A percentile compares a stretch with the other conserved stretches of the same genome.
phyloP scores from a whole-genome alignment of 2,113 vertebrate genomes.

The Brevimyrus niger region DNA sequence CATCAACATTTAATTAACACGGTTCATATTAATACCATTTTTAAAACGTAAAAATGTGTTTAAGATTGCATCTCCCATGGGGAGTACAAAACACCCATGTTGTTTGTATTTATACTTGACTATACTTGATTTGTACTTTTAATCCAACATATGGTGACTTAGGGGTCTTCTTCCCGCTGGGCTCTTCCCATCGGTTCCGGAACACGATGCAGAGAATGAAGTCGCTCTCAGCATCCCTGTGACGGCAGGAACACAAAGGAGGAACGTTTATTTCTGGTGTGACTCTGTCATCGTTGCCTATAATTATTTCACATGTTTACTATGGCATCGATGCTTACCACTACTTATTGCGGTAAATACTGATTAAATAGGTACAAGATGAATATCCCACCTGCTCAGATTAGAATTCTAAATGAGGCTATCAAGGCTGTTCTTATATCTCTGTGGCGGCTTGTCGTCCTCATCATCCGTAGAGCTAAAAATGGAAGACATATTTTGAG shows the following conservation, averaged over 20 bases:
- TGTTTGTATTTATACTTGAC: background rate
- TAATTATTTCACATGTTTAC: background rate
- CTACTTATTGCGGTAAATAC: background rate
- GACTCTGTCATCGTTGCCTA: background rate
- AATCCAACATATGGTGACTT: background rate
- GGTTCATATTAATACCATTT: background rate
- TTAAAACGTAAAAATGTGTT: background rate
- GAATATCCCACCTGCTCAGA: background rate
- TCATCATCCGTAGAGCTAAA: constrained; percentile 43
- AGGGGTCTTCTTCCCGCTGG: background rate
- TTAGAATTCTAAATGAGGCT: constrained; percentile 50
- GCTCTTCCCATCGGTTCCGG: background rate
- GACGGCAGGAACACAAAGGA: background rate
- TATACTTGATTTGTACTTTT: background rate
- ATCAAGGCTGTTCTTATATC: constrained; percentile 56
- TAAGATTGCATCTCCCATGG: background rate
- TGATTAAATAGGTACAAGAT: background rate
- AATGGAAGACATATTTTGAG: constrained; percentile 2
- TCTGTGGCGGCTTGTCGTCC: constrained; percentile 39
- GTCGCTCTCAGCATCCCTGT: background rate
- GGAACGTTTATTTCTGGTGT: background rate
- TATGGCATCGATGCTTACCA: background rate
- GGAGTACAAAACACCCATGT: background rate
- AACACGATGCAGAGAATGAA: background rate
- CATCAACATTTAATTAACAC: background rate